Base-by-base conservation (phyloP, 2,888 invertebrate genomes). In the Chloroclystis v-ata region DNA sequence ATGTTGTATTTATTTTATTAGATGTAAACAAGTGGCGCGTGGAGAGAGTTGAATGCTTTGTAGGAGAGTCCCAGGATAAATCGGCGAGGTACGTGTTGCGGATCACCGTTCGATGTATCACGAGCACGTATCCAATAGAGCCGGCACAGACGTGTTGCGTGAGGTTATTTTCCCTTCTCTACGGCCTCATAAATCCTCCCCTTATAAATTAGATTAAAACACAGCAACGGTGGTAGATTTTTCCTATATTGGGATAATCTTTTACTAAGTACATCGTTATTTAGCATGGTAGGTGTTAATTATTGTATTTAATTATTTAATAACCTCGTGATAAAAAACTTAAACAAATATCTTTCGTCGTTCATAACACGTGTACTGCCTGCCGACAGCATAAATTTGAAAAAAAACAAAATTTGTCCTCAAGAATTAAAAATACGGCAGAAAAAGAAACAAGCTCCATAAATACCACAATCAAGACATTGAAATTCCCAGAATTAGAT, bases 191-290 rank as follows among this genome's bases (percentile, higher is more conserved):
- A 80, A 79, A 81, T 81, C 70, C 67, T 66, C 66, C 70, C 69
- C 69, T 75, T 77, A 77, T 80, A 79, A 78, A 80, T 79, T 77
- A 76, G 67, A 78, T 74, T 74, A 76, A 70, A 76, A 73, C 62
- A 69, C 68, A 69, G 70, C 69, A 63, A 65, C 56, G 61, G 54
- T 51, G 56, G 61, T 56, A 58, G 57, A 45, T 43, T 43, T 37
- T 33, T 28, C 37, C 29, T 20, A 20, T 20, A 7, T 20, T 10
- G 10, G 35, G 16, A 24, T 16, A 35, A 35, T 20, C 35, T 5
- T 35, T 11, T 3, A 11, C 8, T 16, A 35, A 35, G 20, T 35
- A 24, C n/a, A 4, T 26, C 26, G 3, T 26, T 20, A 20, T 20
- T 20, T 20, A 20, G 2, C 5, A 5, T 20, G 20, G 2, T 4